phyloP scores from a whole-genome alignment of 2,797 vertebrate species.

The Gadopsis bispinosus region DNA sequence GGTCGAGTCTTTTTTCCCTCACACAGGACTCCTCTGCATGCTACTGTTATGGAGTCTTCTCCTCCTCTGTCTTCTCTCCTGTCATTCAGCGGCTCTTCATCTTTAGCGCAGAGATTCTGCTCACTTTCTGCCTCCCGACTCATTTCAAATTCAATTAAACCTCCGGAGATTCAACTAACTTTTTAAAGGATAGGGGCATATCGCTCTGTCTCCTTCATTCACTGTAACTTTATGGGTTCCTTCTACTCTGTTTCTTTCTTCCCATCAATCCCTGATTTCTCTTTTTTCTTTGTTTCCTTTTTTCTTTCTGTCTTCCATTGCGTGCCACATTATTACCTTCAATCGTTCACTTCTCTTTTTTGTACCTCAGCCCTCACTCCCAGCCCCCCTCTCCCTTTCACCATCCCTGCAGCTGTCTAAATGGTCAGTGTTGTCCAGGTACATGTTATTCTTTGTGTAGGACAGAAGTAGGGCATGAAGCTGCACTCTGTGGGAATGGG shows the following conservation, averaged over 20 bases:
- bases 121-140: conserved; percentile 78
- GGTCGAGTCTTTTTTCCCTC: conserved; percentile 64
- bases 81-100: conserved; percentile 78
- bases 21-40: conserved; percentile 59
- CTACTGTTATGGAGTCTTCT: conserved; percentile 63
- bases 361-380: conserved; percentile 37
- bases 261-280: conserved; percentile 45
- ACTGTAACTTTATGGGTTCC: conserved; percentile 69
- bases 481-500: conserved; percentile 70
- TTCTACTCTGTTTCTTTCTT: conserved; percentile 56
- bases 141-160: conserved; percentile 84
- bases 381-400: conserved; percentile 7
- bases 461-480: conserved; percentile 70
- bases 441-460: conserved; percentile 77
- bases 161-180: conserved; percentile 84
- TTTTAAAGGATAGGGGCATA: conserved; percentile 79
- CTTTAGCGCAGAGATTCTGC: conserved; percentile 67
- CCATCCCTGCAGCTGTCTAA: conserved; percentile 77
- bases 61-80: conserved; percentile 67
- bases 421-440: conserved; percentile 74
- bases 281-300: conserved; percentile 31
- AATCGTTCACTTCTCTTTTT: conserved; percentile 30
- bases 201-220: conserved; percentile 77
- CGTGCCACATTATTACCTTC: conserved; percentile 61
- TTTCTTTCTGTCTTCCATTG: conserved; percentile 54